Conservation (phyloP, 2,797 vertebrate species). For the Sebastes goodei region DNA sequence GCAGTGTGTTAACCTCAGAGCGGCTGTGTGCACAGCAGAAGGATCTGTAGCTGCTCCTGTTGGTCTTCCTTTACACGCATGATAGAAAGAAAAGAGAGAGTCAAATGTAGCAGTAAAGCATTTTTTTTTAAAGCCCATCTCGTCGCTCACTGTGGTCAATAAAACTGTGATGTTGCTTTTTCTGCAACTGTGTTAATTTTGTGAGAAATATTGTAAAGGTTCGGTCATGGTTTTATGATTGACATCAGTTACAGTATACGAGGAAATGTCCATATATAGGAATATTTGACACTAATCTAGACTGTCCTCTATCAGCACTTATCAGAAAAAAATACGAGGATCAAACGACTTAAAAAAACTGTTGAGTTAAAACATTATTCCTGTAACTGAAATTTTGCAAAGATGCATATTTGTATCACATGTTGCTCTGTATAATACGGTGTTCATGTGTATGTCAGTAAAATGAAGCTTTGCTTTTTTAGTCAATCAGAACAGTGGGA, state of each 20-base stretch:
- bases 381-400: background rate
- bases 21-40: constrained; percentile 41
- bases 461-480: background rate
- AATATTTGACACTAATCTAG: background rate
- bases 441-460: background rate
- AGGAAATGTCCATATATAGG: background rate
- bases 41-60: constrained; percentile 39
- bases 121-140: constrained; percentile 25
- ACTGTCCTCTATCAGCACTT: background rate
- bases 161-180: constrained; percentile 68
- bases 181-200: constrained; percentile 17
- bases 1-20: constrained; percentile 50
- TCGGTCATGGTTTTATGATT: constrained; percentile 28
- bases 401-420: constrained; percentile 12
- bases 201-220: background rate
- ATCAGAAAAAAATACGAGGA: background rate
- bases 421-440: background rate
- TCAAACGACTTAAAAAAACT: background rate
- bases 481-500: too few relatives aligned
- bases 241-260: background rate
- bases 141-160: constrained; percentile 62
- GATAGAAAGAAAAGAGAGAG: constrained; percentile 26
- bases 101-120: constrained; percentile 48
- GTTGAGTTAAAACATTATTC: background rate
- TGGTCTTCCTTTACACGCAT: constrained; percentile 56